These are phyloP conservation scores for Thamnaconus septentrionalis DNA, from an alignment of 2,113 vertebrate species.

Conservation along the genomic window DNA sequence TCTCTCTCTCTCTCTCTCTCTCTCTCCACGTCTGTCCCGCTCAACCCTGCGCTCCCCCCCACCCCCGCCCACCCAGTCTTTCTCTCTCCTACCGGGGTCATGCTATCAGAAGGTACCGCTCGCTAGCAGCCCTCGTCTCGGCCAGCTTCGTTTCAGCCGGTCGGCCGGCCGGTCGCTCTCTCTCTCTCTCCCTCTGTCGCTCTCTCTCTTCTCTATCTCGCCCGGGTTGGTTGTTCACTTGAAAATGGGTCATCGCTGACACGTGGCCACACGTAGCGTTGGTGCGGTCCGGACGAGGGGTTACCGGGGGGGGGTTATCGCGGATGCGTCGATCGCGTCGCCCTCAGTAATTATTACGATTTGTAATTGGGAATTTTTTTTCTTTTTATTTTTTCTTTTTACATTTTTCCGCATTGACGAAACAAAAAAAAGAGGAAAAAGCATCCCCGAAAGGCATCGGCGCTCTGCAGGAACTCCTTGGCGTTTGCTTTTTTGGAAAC, in stretches of 20 bases:
- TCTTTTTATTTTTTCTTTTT: neutral
- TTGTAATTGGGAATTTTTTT: neutral
- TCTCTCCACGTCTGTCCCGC: neutral
- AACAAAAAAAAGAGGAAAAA: no score
- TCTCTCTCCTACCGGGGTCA: conserved; percentile 4
- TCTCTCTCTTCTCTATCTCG: neutral
- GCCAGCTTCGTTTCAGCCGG: conserved; percentile 8
- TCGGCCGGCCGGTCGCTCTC: neutral
- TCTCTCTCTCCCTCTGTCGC: conserved; percentile 4
- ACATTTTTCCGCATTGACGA: neutral
- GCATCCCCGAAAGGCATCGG: no score
- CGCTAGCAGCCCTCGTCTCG: conserved; percentile 1
- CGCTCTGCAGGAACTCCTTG: no score
- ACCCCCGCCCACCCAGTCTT: neutral
- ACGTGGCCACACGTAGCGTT: conserved; percentile 57
- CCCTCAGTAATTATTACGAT: neutral
- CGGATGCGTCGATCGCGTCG: neutral
- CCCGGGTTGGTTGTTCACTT: conserved; percentile 18
- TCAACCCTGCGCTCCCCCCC: conserved; percentile 8
- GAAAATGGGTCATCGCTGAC: conserved; percentile 55
- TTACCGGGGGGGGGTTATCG: neutral
- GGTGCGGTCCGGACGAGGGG: conserved; percentile 17
- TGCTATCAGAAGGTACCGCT: conserved; percentile 22
- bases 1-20: conserved; percentile 20
- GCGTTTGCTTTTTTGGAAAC: no score